phyloP scores from a whole-genome alignment of 2,797 vertebrate genomes.

The Scolopax rusticola region DNA sequence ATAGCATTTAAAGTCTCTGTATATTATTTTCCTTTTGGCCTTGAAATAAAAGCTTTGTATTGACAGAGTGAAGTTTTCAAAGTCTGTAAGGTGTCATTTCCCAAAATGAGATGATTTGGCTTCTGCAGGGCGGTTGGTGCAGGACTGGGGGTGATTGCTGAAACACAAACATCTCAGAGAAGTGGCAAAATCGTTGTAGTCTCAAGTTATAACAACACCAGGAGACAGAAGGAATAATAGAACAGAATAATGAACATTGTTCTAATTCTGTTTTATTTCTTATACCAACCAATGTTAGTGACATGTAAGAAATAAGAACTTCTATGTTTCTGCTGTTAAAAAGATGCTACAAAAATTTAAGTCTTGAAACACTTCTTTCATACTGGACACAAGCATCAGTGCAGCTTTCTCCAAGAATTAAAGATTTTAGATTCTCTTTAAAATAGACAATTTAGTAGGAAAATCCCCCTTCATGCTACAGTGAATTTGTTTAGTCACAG shows the following conservation, averaged over 20 bases:
- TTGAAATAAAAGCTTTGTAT: neutral
- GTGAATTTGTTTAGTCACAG: neutral
- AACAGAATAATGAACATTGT: neutral
- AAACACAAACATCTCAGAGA: neutral
- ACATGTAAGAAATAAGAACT: neutral
- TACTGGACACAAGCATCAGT: neutral
- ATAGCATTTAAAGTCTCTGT: neutral
- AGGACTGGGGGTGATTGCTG: no score
- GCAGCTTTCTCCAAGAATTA: neutral
- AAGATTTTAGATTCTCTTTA: neutral
- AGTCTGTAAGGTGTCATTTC: neutral
- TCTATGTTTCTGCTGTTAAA: neutral
- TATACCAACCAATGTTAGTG: neutral
- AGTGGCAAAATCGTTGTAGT: neutral
- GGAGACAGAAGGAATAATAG: neutral
- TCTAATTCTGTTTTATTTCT: neutral
- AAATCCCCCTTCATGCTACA: neutral
- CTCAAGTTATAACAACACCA: neutral
- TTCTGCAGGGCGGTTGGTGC: neutral
- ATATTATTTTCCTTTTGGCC: neutral
- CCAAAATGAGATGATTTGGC: neutral
- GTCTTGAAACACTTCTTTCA: neutral
- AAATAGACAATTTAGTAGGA: neutral
- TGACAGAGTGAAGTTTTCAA: neutral
- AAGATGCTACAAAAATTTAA: neutral